Percentiles rank a stretch among this genome's conserved stretches.
Evolutionary conservation across 2,797 vertebrate species (phyloP).

Genomic region (Pangasius sanitwongsei): DNA sequence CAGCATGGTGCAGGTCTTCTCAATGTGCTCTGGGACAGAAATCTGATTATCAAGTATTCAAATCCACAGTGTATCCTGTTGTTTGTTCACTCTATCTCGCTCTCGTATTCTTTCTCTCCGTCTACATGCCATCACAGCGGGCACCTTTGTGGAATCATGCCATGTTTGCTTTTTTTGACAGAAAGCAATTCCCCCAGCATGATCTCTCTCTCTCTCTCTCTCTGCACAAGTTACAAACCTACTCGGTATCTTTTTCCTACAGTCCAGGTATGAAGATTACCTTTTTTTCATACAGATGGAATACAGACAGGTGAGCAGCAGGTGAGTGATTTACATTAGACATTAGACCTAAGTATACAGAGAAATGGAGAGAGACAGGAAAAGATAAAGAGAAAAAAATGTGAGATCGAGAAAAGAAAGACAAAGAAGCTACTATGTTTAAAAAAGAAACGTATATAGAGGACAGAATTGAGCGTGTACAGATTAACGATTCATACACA

Average conservation of each 20-base stretch:
- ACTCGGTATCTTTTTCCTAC: conserved; percentile 50
- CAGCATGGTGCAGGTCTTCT: conserved; percentile 66
- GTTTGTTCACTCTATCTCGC: conserved; percentile 29
- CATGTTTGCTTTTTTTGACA: conserved; percentile 45
- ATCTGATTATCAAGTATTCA: conserved; percentile 74
- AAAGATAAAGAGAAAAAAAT: neutral
- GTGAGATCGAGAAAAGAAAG: conserved; percentile 3
- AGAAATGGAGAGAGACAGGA: neutral
- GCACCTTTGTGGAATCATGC: conserved; percentile 61
- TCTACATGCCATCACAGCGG: conserved; percentile 47
- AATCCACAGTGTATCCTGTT: conserved; percentile 59
- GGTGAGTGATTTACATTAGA: conserved; percentile 10
- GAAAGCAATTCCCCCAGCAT: conserved; percentile 60
- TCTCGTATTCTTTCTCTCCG: conserved; percentile 39
- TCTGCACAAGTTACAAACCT: conserved; percentile 27
- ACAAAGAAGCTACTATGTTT: neutral
- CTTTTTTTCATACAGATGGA: conserved; percentile 7
- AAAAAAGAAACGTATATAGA: neutral
- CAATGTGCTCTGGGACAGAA: conserved; percentile 59
- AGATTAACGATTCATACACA: too few species aligned
- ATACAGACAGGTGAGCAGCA: conserved; percentile 29
- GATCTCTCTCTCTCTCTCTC: conserved; percentile 39
- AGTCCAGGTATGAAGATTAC: conserved; percentile 35
- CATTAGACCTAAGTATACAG: conserved; percentile 5
- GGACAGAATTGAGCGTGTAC: neutral